These are phyloP conservation scores for Clitarchus hookeri DNA, from an alignment of 2,888 invertebrate species.

Conservation along the genomic window DNA sequence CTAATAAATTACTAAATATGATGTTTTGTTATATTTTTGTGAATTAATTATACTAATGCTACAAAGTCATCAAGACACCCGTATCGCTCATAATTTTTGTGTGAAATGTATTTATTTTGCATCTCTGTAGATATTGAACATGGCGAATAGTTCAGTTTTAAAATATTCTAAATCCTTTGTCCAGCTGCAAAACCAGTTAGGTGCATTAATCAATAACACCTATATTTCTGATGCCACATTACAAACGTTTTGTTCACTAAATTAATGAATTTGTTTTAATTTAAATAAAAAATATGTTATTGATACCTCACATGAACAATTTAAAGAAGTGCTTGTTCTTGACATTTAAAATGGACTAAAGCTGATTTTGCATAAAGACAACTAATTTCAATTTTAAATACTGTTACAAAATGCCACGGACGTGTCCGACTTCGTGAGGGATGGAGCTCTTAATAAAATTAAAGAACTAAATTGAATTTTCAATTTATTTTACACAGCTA, in stretches of 20 bases:
- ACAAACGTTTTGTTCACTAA: background rate
- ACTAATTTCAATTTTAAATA: background rate
- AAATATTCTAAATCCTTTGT: background rate
- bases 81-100: background rate
- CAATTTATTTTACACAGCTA: too few species aligned
- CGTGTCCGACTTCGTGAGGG: too few species aligned
- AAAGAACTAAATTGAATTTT: too few species aligned
- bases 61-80: background rate
- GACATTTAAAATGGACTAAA: background rate
- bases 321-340: background rate
- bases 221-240: background rate
- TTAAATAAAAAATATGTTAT: background rate
- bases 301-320: background rate
- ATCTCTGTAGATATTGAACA: background rate
- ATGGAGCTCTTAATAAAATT: too few species aligned
- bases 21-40: background rate
- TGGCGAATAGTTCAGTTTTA: background rate
- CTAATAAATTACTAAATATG: too few species aligned
- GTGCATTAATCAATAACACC: background rate
- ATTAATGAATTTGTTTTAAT: background rate
- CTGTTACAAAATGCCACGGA: too few species aligned
- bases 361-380: background rate
- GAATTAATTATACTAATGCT: background rate
- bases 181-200: constrained; percentile 4
- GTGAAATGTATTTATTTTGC: background rate